Evolutionary conservation across 2,888 invertebrate species (phyloP).

Genomic region (Acrobasis consociella): DNA sequence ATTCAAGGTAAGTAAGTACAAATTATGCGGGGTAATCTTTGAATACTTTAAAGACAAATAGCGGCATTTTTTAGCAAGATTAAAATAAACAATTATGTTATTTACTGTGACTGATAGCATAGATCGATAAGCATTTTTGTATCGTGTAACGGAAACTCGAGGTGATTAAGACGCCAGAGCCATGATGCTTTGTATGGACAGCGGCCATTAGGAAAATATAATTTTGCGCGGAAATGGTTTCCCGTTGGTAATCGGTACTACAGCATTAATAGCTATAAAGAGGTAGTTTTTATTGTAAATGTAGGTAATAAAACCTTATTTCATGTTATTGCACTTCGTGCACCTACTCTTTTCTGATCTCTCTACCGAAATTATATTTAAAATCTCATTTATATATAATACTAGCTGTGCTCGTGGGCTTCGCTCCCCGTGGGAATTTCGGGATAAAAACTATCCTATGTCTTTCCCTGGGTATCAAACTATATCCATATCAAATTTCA

Average conservation of each 20-base stretch:
- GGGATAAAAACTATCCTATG: too few relatives aligned
- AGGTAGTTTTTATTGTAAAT: neutral
- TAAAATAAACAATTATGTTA: neutral
- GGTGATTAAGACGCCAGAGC: constrained; percentile 7
- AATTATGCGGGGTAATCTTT: neutral
- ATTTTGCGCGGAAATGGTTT: constrained; percentile 38
- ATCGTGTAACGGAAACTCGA: constrained; percentile 11
- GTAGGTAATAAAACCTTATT: neutral
- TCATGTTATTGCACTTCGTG: neutral
- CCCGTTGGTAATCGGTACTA: constrained; percentile 30
- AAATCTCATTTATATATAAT: too few relatives aligned
- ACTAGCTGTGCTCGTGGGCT: too few relatives aligned
- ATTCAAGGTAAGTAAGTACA: neutral
- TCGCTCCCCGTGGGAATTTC: too few relatives aligned
- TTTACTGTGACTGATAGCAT: constrained; percentile 7
- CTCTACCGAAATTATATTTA: too few relatives aligned
- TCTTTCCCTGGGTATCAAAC: too few relatives aligned
- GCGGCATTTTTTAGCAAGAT: neutral
- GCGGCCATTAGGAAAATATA: constrained; percentile 40
- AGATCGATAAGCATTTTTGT: neutral
- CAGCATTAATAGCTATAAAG: constrained; percentile 22
- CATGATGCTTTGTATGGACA: constrained; percentile 15
- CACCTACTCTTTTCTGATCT: too few relatives aligned
- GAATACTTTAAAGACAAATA: neutral
- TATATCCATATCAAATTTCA: too few relatives aligned